Evolutionary conservation across 2,888 invertebrate species (phyloP).

Genomic region (Spilarctia lutea): DNA sequence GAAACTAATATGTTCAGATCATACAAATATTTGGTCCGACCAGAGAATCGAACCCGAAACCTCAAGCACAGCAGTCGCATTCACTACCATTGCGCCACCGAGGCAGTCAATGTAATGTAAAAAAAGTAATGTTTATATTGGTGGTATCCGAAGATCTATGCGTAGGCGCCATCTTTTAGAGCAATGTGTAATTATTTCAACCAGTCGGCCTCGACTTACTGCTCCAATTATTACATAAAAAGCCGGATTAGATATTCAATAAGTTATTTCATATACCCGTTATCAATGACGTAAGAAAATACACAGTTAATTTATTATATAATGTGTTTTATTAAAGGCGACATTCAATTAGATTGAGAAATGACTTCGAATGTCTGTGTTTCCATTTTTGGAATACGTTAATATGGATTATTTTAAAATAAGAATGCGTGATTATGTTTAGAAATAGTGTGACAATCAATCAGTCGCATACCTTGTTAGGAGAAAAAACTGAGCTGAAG

Average conservation of each 20-base stretch:
- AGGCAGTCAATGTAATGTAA: too few relatives aligned
- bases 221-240: conserved; percentile 31
- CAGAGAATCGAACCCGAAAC: too few relatives aligned
- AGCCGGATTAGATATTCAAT: conserved; percentile 4
- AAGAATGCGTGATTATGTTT: not conserved
- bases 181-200: conserved; percentile 23
- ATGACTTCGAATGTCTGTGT: not conserved
- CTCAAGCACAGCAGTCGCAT: too few relatives aligned
- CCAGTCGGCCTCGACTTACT: conserved; percentile 39
- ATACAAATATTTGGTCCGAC: too few relatives aligned
- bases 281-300: conserved; percentile 9
- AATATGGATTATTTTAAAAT: not conserved
- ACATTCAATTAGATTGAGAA: conserved; percentile 14
- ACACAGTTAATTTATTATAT: conserved; percentile 9
- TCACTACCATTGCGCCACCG: too few relatives aligned
- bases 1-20: too few relatives aligned
- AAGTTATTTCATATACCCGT: conserved; percentile 8
- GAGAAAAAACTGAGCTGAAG: not conserved
- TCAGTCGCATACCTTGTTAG: not conserved
- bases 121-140: too few relatives aligned
- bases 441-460: not conserved
- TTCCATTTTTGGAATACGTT: conserved; percentile 3
- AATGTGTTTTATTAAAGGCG: conserved; percentile 10
- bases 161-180: conserved; percentile 7
- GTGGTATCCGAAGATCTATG: not conserved